Conservation (phyloP, 2,888 invertebrate species). For the Machimus atricapillus region DNA sequence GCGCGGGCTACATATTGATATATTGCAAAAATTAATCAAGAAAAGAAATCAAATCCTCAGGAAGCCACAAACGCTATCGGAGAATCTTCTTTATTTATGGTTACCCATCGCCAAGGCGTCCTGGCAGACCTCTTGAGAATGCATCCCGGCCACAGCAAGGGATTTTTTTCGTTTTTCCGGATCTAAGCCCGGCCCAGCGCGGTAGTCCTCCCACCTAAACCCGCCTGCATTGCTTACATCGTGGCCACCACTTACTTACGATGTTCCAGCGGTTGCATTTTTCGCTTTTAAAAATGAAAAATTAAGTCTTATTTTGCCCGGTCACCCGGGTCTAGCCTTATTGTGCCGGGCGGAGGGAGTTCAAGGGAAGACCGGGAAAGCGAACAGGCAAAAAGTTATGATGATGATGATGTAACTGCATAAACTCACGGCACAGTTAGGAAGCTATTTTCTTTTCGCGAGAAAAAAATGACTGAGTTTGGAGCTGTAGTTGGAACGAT, state of each 20-base stretch:
- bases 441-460: constrained; percentile 9
- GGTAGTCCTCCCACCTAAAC: not conserved
- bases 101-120: not conserved
- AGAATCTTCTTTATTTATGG: not conserved
- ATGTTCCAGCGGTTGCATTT: constrained; percentile 21
- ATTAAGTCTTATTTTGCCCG: constrained; percentile 26
- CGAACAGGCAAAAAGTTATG: not conserved
- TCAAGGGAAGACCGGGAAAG: not conserved
- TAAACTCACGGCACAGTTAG: constrained; percentile 29
- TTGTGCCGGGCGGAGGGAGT: not conserved
- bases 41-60: not conserved
- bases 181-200: not conserved
- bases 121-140: not conserved
- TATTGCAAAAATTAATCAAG: not conserved
- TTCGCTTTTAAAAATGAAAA: constrained; percentile 12
- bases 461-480: not conserved
- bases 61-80: not conserved
- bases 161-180: not conserved
- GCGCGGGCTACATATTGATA: not conserved
- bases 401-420: constrained; percentile 27
- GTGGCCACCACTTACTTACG: not conserved
- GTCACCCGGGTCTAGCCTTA: not conserved
- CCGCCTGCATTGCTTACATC: not conserved
- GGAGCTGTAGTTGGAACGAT: not conserved
- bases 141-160: not conserved